Evolutionary conservation across 2,888 invertebrate genomes (phyloP), one percentile per base, ranked within the genome.

Genomic region (Meghimatium bilineatum): DNA sequence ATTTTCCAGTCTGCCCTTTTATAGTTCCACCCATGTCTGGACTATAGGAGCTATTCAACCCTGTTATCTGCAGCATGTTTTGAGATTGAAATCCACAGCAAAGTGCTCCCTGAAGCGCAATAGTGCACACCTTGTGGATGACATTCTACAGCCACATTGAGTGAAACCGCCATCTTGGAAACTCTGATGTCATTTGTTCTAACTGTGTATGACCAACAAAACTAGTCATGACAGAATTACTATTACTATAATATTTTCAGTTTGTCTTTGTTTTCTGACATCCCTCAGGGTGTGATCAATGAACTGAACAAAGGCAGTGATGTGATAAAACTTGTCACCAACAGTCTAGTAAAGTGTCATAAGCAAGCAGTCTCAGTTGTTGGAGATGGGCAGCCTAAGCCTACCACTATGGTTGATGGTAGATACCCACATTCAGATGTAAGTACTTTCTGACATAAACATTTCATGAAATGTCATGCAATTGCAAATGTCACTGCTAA

Each of bases 291-390:
- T 76, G 93, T 93, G 69, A 89, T 94, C 38, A 92, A 93, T 85
- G 94, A 94, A 38, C 88, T 94, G 84, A 94, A 94, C 89, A 93
- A 93, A 82, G 93, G 91, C 86, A 92, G 93, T 89, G 94, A 94
- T 85, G 93, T 94, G 77, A 93, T 94, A 67, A 94, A 93, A 87
- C 89, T 94, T 83, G 91, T 94, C 32, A 93, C 93, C 44, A 90
- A 92, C 85, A 94, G 94, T 87, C 89, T 94, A 66, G 91, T 92
- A 60, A 93, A 93, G 85, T 94, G 93, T 87, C 94, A 94, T 88
- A 92, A 93, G 86, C 90, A 91, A 86, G 91, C 92, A n/a, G 89
- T 90, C 29, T 87, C 87, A 10, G 83, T 85, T 17, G 88, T 88
- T 1, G 90, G 89, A 1, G 90, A 90, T 60, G 89, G 88, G 49